Evolutionary conservation across 2,797 vertebrate genomes (phyloP).

Genomic region (Onychomys arenicola): DNA sequence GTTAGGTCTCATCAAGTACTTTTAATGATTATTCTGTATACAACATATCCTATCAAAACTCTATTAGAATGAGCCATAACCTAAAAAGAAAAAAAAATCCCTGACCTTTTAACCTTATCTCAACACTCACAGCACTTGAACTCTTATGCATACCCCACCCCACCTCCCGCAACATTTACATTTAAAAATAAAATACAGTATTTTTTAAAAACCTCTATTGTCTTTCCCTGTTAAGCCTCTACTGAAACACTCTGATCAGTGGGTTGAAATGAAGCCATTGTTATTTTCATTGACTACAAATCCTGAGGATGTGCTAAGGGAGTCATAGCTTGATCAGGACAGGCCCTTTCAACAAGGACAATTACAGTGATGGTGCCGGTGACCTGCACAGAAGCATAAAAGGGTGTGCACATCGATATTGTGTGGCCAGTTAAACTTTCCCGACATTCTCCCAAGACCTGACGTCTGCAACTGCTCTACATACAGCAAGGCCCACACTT

Average conservation of each 20-base stretch:
- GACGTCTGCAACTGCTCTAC: background rate
- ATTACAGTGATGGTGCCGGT: background rate
- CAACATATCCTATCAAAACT: background rate
- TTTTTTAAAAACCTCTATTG: background rate
- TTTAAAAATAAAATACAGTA: background rate
- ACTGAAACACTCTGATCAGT: background rate
- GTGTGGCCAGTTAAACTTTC: background rate
- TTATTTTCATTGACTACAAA: slow-evolving; percentile 32
- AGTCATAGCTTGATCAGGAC: background rate
- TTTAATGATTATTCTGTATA: slow-evolving; percentile 20
- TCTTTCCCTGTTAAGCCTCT: slow-evolving; percentile 27
- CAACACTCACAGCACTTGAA: background rate
- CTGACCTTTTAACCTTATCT: background rate
- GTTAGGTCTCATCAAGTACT: background rate
- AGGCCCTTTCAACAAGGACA: slow-evolving; percentile 25
- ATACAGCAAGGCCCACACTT: background rate
- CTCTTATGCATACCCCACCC: background rate
- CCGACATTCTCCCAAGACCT: background rate
- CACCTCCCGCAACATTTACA: background rate
- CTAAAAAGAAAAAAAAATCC: slow-evolving; percentile 7
- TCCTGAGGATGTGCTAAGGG: slow-evolving; percentile 18
- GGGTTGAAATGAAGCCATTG: background rate
- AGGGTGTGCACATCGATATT: background rate
- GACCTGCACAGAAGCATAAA: background rate
- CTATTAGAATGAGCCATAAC: background rate